Evolutionary conservation across 2,113 vertebrate species (phyloP).

Genomic region (Pelobates fuscus): DNA sequence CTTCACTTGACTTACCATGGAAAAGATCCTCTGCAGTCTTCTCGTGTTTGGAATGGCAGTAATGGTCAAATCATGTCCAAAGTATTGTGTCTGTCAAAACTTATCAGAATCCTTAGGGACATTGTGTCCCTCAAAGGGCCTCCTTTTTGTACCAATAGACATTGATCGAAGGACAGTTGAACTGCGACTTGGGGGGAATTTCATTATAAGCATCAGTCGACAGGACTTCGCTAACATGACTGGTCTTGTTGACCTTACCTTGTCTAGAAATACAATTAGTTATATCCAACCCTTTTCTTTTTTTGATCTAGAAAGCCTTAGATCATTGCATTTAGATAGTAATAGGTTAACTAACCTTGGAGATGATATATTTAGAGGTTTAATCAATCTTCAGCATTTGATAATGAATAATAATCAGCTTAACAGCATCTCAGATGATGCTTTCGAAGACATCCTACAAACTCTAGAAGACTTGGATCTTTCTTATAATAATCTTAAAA

Average conservation of each 20-base stretch:
- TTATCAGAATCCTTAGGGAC: slow-evolving; percentile 97
- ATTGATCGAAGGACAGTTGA: slow-evolving; percentile 95
- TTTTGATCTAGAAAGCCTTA: slow-evolving; percentile 90
- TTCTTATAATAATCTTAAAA: slow-evolving; percentile 92
- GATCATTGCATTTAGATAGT: slow-evolving; percentile 91
- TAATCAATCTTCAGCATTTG: slow-evolving; percentile 93
- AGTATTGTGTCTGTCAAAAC: slow-evolving; percentile 98
- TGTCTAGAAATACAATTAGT: slow-evolving; percentile 95
- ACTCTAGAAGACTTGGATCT: slow-evolving; percentile 94
- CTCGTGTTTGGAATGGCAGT: slow-evolving; percentile 90
- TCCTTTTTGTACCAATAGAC: slow-evolving; percentile 91
- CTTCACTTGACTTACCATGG: slow-evolving; percentile 87
- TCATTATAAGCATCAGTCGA: slow-evolving; percentile 89
- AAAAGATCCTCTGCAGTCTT: slow-evolving; percentile 90
- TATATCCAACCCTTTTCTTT: slow-evolving; percentile 94
- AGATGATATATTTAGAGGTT: slow-evolving; percentile 85
- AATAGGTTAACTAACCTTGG: slow-evolving; percentile 90
- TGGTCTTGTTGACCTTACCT: slow-evolving; percentile 92
- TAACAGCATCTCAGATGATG: slow-evolving; percentile 76
- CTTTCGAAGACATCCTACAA: slow-evolving; percentile 87
- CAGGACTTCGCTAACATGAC: slow-evolving; percentile 98
- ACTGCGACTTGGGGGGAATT: slow-evolving; percentile 92
- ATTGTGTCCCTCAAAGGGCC: slow-evolving; percentile 92
- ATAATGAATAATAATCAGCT: slow-evolving; percentile 98
- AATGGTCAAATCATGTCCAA: slow-evolving; percentile 89